Evolutionary conservation across 2,888 invertebrate genomes (phyloP), one percentile per base, ranked within the genome.

Genomic region (Campopleginae sp.): DNA sequence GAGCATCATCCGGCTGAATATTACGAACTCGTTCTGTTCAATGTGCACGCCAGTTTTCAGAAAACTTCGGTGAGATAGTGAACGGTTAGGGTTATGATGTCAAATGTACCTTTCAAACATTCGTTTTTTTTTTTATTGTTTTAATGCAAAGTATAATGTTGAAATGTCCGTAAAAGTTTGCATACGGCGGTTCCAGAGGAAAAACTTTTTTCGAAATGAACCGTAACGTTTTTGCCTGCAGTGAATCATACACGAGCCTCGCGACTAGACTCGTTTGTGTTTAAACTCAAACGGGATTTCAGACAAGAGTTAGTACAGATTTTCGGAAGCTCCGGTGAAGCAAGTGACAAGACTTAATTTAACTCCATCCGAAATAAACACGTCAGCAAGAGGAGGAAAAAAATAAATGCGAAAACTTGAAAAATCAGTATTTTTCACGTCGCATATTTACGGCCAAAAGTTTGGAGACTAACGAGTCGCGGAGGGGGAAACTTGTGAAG

Each of bases 11-110:
- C 27, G 23, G 19, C 58, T 58, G 80, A 63, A 84, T 80, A 19
- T 70, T 12, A 17, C 27, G 51, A 83, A 68, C 51, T 14, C 58
- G 58, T 75, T 84, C 80, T 54, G 75, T 72, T 51, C 27, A 23
- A 38, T 31, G 51, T 31, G 51, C 48, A 33, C 51, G 51, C 77
- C 14, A 77, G 76, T 80, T 65, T 46, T 12, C n/a, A 54, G 84
- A 10, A 77, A 78, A 68, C 74, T 68, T 46, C 63, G 74, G 23
- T 48, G 61, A 61, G 51, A 81, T 58, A 51, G 68, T 78, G 70
- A 81, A 74, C 71, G 66, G 61, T 58, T 74, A 23, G 77, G 84
- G 74, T 78, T 84, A 81, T 78, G 77, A 84, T 70, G 68, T 31
- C 70, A 27, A 48, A 70, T n/a, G 33, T 33, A 63, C 10, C 19